Evolutionary conservation across 2,888 invertebrate species (phyloP), one percentile per base, ranked within the genome.

Genomic region (Drosophila cognata): DNA sequence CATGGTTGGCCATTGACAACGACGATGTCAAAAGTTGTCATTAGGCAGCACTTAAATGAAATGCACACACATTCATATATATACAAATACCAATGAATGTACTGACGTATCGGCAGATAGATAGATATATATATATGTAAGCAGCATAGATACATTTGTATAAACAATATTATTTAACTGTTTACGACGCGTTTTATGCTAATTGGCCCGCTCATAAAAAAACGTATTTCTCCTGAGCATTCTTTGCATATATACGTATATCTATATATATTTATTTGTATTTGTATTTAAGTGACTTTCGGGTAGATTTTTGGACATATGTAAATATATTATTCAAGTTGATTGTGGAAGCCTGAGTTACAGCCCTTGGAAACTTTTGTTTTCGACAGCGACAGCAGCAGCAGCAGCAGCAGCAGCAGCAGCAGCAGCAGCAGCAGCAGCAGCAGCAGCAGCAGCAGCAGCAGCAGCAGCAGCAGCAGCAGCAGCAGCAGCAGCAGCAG

Each of bases 141-240:
- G 58, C 38, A 59, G 62, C 60, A 69, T 60, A 68, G 71, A 74
- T 68, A 79, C 73, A 81, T 80, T 73, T 74, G 78, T 71, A 73
- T 79, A 63, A 84, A 77, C 80, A 80, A 78, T 85, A 90, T 87
- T 91, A 89, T 91, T 89, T 83, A 91, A 89, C 91, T 91, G 91
- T 85, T 91, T 79, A 86, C 88, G 79, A 76, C 74, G 72, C 74
- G 75, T 74, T 83, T 88, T 79, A 91, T 91, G 91, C 82, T 89
- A 91, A 89, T 89, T 88, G 77, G 72, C 50, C 59, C 36, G 59
- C 55, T 66, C 78, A 82, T 91, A 77, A 84, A 83, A 79, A 41
- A 36, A 55, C 71, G 60, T 78, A 73, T 80, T 62, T 64, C 69
- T 67, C 58, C 53, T 56, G 71, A 51, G 50, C 50, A 64, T 71